These are phyloP conservation scores for Gracilinanus agilis DNA, from an alignment of 2,113 vertebrate species.

Conservation along the genomic window DNA sequence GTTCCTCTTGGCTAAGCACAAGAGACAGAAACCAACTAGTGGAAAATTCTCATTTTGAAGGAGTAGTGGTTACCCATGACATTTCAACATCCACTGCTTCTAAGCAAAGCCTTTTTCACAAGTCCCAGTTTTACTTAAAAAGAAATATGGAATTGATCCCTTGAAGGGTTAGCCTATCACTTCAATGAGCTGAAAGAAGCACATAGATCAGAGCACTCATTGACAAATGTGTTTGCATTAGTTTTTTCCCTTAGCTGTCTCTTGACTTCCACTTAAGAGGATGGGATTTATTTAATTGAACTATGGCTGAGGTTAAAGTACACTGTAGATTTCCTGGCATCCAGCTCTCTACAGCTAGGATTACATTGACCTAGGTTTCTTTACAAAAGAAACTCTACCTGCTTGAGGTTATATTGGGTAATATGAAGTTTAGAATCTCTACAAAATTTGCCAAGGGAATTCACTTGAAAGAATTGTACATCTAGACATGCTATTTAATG, in stretches of 20 bases:
- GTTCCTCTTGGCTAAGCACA: neutral
- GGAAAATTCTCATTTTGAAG: neutral
- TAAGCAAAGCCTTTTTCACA: neutral
- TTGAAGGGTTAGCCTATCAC: neutral
- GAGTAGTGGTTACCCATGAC: neutral
- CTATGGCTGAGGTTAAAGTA: slow-evolving; percentile 16
- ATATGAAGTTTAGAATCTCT: slow-evolving; percentile 61
- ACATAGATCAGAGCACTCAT: neutral
- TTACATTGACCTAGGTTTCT: slow-evolving; percentile 37
- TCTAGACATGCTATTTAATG: slow-evolving; percentile 47
- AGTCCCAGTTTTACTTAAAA: neutral
- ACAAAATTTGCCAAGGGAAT: slow-evolving; percentile 42
- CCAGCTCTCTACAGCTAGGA: slow-evolving; percentile 39
- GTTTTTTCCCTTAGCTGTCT: slow-evolving; percentile 20
- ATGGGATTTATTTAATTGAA: slow-evolving; percentile 56
- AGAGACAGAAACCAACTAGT: neutral
- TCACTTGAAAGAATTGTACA: slow-evolving; percentile 49
- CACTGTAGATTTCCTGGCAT: slow-evolving; percentile 51
- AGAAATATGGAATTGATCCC: neutral
- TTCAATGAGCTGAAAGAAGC: neutral
- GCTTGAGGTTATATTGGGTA: slow-evolving; percentile 11
- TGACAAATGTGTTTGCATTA: slow-evolving; percentile 33
- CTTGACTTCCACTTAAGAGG: slow-evolving; percentile 54
- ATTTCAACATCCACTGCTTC: neutral
- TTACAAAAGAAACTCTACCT: slow-evolving; percentile 70